Base-by-base conservation (phyloP, 2,113 vertebrate species). In the Apus apus region DNA sequence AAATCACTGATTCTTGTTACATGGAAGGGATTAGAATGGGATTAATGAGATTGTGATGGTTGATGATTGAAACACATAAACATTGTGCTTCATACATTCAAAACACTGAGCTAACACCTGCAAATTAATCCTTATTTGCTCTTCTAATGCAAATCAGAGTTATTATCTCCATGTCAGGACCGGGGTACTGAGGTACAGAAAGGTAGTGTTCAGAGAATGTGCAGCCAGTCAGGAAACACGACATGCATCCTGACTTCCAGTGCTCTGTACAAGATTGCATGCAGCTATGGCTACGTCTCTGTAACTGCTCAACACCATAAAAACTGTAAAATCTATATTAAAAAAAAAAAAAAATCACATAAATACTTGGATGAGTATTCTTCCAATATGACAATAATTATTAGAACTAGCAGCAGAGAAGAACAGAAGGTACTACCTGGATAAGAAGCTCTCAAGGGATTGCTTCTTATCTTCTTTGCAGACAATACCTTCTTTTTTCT, bases 391-490 rank as follows among this genome's bases (percentile, higher is more conserved):
- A 56, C 22, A 65, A 17, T 68, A 85, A 67, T 70, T 80, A 64
- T 23, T 65, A 78, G 51, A 82, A 53, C 34, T 71, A 87, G 30
- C 25, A 89, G 36, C 17, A 94, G 57, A 22, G 70, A 83, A 75
- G 40, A 48, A 12, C 22, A 82, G 36, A 88, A 61, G 25, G 34
- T 78, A 36, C 54, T 97, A 99, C 99, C 99, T 99, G 85, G 99
- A 99, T 27, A 99, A 98, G 96, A 99, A 99, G 97, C 99, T 99
- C 97, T 99, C 99, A 94, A 99, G 92, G 6, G 99, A 99, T 72
- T 99, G 98, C 85, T 99, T 99, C 94, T 99, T 99, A 97, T 99
- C 99, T 96, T 99, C 99, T 75, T 99, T 99, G 96, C 99, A 99
- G 51, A 97, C 95, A 68, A 99, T 99, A 9, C 99, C 99, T 15